Base-by-base conservation (phyloP, 2,797 vertebrate species). In the Sardinella longiceps region DNA sequence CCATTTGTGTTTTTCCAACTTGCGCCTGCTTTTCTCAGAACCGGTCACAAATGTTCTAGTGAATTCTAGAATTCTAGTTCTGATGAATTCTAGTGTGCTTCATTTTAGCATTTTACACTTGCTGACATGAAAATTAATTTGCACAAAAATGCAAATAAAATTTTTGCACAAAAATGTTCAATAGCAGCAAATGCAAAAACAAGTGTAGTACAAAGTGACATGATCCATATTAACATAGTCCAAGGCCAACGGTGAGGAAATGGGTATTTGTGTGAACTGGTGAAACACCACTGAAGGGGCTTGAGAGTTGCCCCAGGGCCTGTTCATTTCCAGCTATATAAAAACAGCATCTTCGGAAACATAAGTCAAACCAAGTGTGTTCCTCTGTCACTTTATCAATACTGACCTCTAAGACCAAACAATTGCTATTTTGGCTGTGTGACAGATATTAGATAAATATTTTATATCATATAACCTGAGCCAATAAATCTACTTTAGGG, bases 381-480 rank as follows among this genome's bases (percentile, higher is more conserved):
- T 11, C 60, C 2, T 92, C 84, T 96, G 95, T 94, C 96, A 96
- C 94, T 95, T 91, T 92, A 95, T 95, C 95, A 95, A 95, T 96
- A 94, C 92, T 70, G 89, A 93, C 95, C 48, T 28, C 45, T 77
- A 77, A 30, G 14, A 20, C 12, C 96, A 95, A 95, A 96, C 56
- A 81, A 94, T 88, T 92, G 91, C 91, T 95, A 95, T 95, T 96
- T 95, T 94, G 92, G 89, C 92, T 94, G 94, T 95, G 93, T 95
- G 95, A 96, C 95, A 96, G 95, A 92, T 95, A 94, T 95, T 93
- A 95, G 95, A 96, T 96, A 96, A 95, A 96, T 96, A 96, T 96
- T 96, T 95, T 96, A 95, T 96, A 95, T 95, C 95, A 45, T 94
- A 96, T 95, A 95, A 96, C 95, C 95, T 95, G 88, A 95, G 94